Conservation (phyloP, 1,140 invertebrate species). For the Cyclargus thomasi region DNA sequence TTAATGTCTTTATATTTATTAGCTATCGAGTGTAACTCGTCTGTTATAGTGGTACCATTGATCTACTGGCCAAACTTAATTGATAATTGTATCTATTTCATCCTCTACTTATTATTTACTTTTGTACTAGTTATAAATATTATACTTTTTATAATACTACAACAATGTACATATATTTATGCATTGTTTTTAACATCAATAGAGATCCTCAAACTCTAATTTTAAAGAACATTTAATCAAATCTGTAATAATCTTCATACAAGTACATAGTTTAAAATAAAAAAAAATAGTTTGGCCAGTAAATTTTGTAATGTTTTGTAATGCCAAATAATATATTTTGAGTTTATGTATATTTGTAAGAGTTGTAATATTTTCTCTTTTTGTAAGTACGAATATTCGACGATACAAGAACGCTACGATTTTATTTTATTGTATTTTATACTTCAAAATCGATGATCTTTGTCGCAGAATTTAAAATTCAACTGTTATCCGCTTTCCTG, state of each 20-base stretch:
- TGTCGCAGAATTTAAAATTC: neutral
- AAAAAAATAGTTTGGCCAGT: neutral
- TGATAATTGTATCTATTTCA: neutral
- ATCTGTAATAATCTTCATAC: too few species aligned
- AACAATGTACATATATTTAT: too few species aligned
- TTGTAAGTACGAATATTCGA: slow-evolving; percentile 44
- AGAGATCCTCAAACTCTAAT: too few species aligned
- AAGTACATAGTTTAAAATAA: too few species aligned
- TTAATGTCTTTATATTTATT: slow-evolving; percentile 34
- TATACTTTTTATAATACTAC: neutral
- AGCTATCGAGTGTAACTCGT: slow-evolving; percentile 64
- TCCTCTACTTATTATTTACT: neutral
- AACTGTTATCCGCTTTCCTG: slow-evolving; percentile 15
- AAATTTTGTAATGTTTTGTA: slow-evolving; percentile 53
- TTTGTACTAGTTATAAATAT: neutral
- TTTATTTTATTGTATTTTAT: neutral
- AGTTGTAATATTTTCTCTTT: slow-evolving; percentile 60
- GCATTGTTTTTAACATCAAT: too few species aligned
- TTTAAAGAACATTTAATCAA: too few species aligned
- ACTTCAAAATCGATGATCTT: slow-evolving; percentile 10
- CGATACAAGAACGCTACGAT: slow-evolving; percentile 48
- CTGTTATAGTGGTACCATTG: slow-evolving; percentile 17
- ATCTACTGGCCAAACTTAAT: slow-evolving; percentile 9
- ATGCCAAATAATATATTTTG: slow-evolving; percentile 68
- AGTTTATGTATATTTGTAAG: slow-evolving; percentile 53